These are phyloP conservation scores for Gonatopus flavifemur DNA, from an alignment of 1,140 invertebrate species.

Conservation along the genomic window DNA sequence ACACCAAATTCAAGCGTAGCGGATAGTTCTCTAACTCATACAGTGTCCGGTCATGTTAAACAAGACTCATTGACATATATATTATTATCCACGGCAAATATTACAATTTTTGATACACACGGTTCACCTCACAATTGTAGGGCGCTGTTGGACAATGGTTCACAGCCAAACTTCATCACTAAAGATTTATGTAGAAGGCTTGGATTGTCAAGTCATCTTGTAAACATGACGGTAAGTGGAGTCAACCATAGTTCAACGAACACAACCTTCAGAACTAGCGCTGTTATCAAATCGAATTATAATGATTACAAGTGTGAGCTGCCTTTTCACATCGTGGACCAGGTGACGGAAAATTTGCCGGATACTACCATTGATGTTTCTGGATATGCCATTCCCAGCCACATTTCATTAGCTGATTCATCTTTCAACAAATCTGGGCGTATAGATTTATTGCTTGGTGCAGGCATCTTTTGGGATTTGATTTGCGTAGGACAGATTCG, in stretches of 20 bases:
- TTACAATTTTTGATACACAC: background rate
- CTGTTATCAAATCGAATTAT: background rate
- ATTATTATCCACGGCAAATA: background rate
- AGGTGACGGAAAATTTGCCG: conserved; percentile 1
- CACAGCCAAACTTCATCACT: conserved; percentile 5
- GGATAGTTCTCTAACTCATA: background rate
- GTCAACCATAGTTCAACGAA: background rate
- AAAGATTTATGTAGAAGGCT: conserved; percentile 1
- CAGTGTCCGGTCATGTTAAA: background rate
- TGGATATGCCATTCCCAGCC: background rate
- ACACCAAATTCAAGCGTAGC: background rate
- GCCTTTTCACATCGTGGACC: conserved; percentile 2
- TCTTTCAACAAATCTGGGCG: background rate
- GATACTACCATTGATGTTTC: background rate
- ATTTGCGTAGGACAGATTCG: conserved; percentile 1
- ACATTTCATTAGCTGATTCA: conserved; percentile 14
- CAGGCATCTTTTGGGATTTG: conserved; percentile 10
- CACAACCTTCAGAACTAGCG: background rate
- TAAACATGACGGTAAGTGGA: background rate
- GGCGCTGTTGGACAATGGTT: conserved; percentile 10
- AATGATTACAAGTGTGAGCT: conserved; percentile 1
- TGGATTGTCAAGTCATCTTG: background rate
- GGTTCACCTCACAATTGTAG: background rate
- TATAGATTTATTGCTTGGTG: conserved; percentile 19
- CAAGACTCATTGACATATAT: background rate